A percentile compares a stretch with the other conserved stretches of the same genome.
These are phyloP conservation scores for Enteromius radiatus DNA, from an alignment of 2,797 vertebrate species.

Conservation along the genomic window DNA sequence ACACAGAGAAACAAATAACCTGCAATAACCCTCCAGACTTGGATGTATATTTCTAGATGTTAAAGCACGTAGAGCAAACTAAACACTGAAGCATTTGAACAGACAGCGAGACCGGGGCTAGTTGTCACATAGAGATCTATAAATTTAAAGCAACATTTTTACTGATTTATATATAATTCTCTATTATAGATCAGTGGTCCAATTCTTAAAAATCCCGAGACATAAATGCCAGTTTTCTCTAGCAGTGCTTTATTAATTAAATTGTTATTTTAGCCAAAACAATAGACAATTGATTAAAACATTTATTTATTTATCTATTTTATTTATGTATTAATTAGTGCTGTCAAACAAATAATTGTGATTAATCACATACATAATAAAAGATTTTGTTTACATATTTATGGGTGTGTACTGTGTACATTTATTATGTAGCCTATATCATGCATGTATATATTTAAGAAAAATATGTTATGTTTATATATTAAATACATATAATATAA, in stretches of 20 bases:
- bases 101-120: neutral
- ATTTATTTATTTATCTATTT: neutral
- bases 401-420: too few relatives aligned
- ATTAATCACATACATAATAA: too few relatives aligned
- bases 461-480: too few relatives aligned
- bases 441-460: too few relatives aligned
- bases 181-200: too few relatives aligned
- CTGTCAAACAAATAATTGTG: too few relatives aligned
- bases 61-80: neutral
- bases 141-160: neutral
- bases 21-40: neutral
- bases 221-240: neutral
- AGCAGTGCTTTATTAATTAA: neutral
- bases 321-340: too few relatives aligned
- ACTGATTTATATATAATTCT: too few relatives aligned
- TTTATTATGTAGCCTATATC: too few relatives aligned
- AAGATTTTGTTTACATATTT: too few relatives aligned
- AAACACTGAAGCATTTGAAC: neutral
- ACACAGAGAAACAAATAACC: conserved; percentile 11
- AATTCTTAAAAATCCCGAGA: neutral
- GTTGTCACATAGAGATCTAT: neutral
- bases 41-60: neutral
- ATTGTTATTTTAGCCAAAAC: neutral
- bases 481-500: too few relatives aligned
- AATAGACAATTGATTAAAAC: neutral